A percentile compares a stretch with the other conserved stretches of the same genome.
These are phyloP conservation scores for Microchirus variegatus DNA, from an alignment of 2,797 vertebrate species.

Conservation along the genomic window DNA sequence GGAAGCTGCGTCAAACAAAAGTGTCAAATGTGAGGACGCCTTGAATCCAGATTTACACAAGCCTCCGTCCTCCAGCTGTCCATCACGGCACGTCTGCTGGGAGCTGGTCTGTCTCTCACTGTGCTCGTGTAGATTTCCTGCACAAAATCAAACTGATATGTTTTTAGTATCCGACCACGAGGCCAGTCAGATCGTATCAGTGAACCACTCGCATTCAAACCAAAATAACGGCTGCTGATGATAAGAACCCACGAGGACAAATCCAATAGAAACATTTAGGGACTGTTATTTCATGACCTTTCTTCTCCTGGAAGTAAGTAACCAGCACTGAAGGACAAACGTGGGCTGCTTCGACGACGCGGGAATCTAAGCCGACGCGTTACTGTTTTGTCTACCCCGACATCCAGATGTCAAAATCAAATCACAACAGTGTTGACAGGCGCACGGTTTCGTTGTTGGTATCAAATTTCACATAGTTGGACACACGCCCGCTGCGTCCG, in stretches of 20 bases:
- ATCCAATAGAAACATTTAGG: slow-evolving; percentile 1
- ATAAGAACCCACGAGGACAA: slow-evolving; percentile 18
- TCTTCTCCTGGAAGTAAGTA: no score
- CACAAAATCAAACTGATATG: slow-evolving; percentile 9
- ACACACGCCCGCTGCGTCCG: no score
- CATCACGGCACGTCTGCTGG: slow-evolving; percentile 21
- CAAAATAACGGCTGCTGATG: slow-evolving; percentile 38
- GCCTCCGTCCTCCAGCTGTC: slow-evolving; percentile 13
- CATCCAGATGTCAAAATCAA: background rate
- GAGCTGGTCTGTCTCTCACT: slow-evolving; percentile 15
- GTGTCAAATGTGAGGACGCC: slow-evolving; percentile 10
- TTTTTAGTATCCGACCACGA: background rate
- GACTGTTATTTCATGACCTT: no score
- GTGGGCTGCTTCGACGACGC: no score
- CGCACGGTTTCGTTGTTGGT: background rate
- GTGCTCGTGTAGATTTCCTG: background rate
- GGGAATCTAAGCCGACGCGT: background rate
- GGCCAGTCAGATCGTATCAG: slow-evolving; percentile 18
- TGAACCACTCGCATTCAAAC: slow-evolving; percentile 16
- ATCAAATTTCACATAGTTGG: background rate
- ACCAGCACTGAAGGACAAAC: no score
- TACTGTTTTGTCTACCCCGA: background rate
- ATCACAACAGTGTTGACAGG: background rate
- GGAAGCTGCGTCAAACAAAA: slow-evolving; percentile 14
- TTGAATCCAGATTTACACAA: slow-evolving; percentile 13